Percentiles rank a stretch among this genome's conserved stretches.
These are phyloP conservation scores for Cephus cinctus DNA, from an alignment of 1,140 invertebrate species.

Conservation along the genomic window DNA sequence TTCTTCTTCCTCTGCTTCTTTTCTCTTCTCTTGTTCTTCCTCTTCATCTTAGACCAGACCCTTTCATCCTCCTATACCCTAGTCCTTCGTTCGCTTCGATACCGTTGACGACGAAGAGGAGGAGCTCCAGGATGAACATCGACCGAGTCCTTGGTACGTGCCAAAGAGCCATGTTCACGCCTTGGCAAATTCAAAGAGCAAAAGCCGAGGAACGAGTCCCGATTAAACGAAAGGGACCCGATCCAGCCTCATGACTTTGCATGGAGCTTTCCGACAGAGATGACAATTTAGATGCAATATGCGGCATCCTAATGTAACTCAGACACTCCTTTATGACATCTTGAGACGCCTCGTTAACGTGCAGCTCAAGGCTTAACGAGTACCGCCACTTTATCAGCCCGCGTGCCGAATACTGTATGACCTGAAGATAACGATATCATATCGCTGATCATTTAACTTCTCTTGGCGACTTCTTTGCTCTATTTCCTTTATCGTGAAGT, in stretches of 20 bases:
- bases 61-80: conserved; percentile 1
- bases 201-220: no score
- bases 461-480: conserved; percentile 32
- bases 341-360: no score
- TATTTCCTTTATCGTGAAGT: conserved; percentile 1
- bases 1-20: conserved; percentile 14
- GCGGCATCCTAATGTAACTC: no score
- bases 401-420: conserved; percentile 27
- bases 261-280: no score
- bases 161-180: no score
- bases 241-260: no score
- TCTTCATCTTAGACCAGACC: conserved; percentile 2
- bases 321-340: no score
- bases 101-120: neutral
- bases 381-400: conserved; percentile 26
- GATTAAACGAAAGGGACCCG: no score
- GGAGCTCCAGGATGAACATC: conserved; percentile 5
- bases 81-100: neutral
- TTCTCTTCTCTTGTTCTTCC: conserved; percentile 7
- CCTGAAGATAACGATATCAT: conserved; percentile 33
- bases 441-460: conserved; percentile 36
- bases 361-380: no score
- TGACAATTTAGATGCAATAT: no score
- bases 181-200: no score
- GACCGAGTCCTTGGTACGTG: no score